Evolutionary conservation across 2,888 invertebrate species (phyloP).

Genomic region (Liodrosophila aerea): DNA sequence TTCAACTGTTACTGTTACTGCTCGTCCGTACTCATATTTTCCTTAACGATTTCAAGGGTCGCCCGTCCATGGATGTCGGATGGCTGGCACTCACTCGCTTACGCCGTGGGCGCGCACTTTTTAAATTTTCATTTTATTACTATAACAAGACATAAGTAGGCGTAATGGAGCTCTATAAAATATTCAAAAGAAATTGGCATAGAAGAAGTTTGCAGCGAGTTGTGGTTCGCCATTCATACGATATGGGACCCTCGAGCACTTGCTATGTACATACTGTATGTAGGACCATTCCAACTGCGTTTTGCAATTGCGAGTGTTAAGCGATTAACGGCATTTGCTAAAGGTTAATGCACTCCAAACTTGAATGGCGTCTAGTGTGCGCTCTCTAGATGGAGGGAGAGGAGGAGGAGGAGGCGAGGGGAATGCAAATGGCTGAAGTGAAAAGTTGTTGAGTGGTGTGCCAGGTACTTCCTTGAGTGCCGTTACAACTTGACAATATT

Average conservation of each 20-base stretch:
- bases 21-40: constrained; percentile 49
- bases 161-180: constrained; percentile 79
- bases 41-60: constrained; percentile 55
- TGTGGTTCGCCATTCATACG: no score
- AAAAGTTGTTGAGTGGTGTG: constrained; percentile 19
- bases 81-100: constrained; percentile 2
- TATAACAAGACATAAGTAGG: constrained; percentile 80
- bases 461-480: constrained; percentile 36
- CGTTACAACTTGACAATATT: constrained; percentile 47
- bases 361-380: constrained; percentile 34
- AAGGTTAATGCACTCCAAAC: constrained; percentile 72
- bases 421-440: not conserved
- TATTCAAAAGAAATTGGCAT: constrained; percentile 79
- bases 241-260: no score
- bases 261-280: no score
- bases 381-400: not conserved
- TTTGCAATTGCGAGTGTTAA: constrained; percentile 52
- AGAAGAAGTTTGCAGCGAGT: constrained; percentile 50
- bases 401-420: not conserved
- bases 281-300: not conserved
- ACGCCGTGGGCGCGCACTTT: constrained; percentile 47
- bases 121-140: constrained; percentile 79
- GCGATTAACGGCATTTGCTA: constrained; percentile 61
- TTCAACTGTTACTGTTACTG: constrained; percentile 28
- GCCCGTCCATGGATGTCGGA: not conserved